Evolutionary conservation across 2,113 vertebrate genomes (phyloP).

Genomic region (Oreochromis aureus): DNA sequence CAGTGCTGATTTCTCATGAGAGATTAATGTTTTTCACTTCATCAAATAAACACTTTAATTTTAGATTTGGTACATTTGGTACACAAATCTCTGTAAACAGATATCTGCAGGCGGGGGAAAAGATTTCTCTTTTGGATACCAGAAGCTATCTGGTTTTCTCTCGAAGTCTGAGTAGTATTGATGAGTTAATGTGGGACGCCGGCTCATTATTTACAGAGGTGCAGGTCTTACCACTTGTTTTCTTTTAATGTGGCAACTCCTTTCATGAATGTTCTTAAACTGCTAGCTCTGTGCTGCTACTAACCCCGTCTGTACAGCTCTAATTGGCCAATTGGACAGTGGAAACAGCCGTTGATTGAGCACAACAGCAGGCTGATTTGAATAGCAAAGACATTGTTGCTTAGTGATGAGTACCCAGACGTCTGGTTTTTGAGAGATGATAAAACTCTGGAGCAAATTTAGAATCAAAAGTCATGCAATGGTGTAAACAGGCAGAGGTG

Average conservation of each 20-base stretch:
- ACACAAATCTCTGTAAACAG: neutral
- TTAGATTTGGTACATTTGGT: neutral
- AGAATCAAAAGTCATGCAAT: neutral
- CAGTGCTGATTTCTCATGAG: neutral
- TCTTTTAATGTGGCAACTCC: neutral
- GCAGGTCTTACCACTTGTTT: neutral
- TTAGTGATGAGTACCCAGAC: neutral
- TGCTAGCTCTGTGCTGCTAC: neutral
- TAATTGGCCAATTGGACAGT: neutral
- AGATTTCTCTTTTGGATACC: neutral
- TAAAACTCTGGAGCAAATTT: neutral
- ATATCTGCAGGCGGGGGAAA: neutral
- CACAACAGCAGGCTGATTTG: neutral
- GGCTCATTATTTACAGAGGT: neutral
- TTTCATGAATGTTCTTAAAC: neutral
- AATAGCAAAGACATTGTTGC: neutral
- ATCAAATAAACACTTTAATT: neutral
- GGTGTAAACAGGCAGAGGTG: neutral
- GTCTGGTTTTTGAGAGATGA: neutral
- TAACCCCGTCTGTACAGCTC: neutral
- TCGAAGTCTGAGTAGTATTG: neutral
- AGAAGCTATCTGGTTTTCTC: neutral
- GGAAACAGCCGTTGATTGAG: neutral
- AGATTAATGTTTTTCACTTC: neutral
- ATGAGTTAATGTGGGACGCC: neutral